Conservation (phyloP, 2,888 invertebrate species). For the Acanthosepion lycidas region DNA sequence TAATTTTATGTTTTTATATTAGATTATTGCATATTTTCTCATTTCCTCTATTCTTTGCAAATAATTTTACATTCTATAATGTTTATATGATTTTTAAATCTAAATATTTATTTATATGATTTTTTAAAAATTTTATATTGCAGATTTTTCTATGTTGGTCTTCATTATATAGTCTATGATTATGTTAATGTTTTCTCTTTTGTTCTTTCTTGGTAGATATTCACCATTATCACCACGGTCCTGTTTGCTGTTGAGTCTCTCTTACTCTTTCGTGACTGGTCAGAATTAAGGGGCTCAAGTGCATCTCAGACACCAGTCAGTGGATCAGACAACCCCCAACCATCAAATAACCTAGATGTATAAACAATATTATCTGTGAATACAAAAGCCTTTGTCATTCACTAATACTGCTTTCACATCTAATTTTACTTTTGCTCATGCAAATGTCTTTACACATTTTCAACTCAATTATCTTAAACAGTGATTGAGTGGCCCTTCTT, state of each 20-base stretch:
- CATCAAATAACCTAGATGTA: background rate
- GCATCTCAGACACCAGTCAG: background rate
- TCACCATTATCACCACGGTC: constrained; percentile 15
- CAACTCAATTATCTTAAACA: background rate
- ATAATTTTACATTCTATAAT: too few relatives aligned
- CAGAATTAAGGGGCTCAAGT: background rate
- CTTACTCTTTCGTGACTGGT: constrained; percentile 36
- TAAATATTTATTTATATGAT: too few relatives aligned
- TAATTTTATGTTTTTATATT: too few relatives aligned
- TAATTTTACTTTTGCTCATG: background rate
- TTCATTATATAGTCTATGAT: background rate
- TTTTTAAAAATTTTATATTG: background rate
- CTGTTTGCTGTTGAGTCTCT: constrained; percentile 24
- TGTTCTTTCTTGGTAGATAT: background rate
- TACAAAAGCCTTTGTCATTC: background rate
- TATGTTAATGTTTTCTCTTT: background rate
- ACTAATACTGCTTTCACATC: background rate
- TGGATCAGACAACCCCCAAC: background rate
- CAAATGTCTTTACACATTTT: background rate
- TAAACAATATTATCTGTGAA: background rate
- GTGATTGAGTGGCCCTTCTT: background rate
- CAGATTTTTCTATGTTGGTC: background rate
- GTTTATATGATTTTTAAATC: too few relatives aligned
- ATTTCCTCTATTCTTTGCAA: too few relatives aligned
- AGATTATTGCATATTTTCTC: too few relatives aligned